Conservation (phyloP, 2,113 vertebrate genomes). For the human (Homo sapiens) region GRCh38 chr7:88565001-88565500, state of each 20-base stretch:
- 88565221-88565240: conserved; percentile 96
- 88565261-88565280: conserved; percentile 88
- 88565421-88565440: conserved; percentile 94
- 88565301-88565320: no score
- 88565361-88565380: conserved; percentile 87
- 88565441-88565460: conserved; percentile 94
- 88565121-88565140: conserved; percentile 98
- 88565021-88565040: no score
- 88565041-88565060: no score
- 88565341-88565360: conserved; percentile 90
- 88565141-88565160: conserved; percentile 94
- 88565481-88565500: no score
- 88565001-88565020: no score
- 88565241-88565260: conserved; percentile 88
- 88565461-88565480: conserved; percentile 78
- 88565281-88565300: no score
- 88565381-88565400: conserved; percentile 91
- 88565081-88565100: conserved; percentile 89
- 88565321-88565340: no score
- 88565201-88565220: conserved; percentile 78
- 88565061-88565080: no score
- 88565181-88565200: conserved; percentile 91
- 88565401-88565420: conserved; percentile 90
- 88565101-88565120: conserved; percentile 97
- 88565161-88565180: conserved; percentile 88